phyloP scores from a whole-genome alignment of 2,797 vertebrate genomes.

The Lagodon rhomboides region DNA sequence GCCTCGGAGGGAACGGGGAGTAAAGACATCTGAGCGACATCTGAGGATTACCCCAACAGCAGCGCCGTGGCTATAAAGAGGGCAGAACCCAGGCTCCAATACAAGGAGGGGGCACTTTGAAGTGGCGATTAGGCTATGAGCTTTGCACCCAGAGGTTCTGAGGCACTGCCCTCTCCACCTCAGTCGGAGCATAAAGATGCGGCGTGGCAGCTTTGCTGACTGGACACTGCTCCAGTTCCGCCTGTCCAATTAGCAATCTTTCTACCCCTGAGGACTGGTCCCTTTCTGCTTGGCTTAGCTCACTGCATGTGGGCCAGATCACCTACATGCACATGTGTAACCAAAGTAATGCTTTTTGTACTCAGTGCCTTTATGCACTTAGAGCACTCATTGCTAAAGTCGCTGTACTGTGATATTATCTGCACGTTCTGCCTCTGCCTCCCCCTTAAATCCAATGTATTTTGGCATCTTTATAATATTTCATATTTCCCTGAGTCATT shows the following conservation, averaged over 20 bases:
- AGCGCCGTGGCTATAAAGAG: slow-evolving; percentile 56
- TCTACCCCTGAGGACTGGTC: slow-evolving; percentile 71
- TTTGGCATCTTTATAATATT: too few species aligned
- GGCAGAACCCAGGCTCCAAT: slow-evolving; percentile 37
- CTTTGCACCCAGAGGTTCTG: slow-evolving; percentile 69
- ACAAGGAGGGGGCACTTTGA: slow-evolving; percentile 59
- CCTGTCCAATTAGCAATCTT: slow-evolving; percentile 82
- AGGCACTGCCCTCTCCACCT: slow-evolving; percentile 67
- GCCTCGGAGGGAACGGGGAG: slow-evolving; percentile 44
- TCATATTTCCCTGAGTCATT: too few species aligned
- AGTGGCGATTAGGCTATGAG: slow-evolving; percentile 64
- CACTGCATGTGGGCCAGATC: slow-evolving; percentile 68
- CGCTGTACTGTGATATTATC: neutral
- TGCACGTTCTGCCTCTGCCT: neutral
- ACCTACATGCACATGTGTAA: slow-evolving; percentile 55
- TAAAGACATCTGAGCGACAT: slow-evolving; percentile 61
- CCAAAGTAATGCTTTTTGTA: slow-evolving; percentile 26
- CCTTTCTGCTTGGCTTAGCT: slow-evolving; percentile 73
- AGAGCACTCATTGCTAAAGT: slow-evolving; percentile 10
- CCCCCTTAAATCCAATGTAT: slow-evolving; percentile 3
- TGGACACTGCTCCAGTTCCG: slow-evolving; percentile 79
- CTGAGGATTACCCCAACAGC: slow-evolving; percentile 56
- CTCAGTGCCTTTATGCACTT: slow-evolving; percentile 6
- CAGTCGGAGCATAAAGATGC: slow-evolving; percentile 64
- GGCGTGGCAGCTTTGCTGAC: slow-evolving; percentile 80